A percentile compares a stretch with the other conserved stretches of the same genome.
Conservation (phyloP, 2,888 invertebrate genomes). For the Chrysolina haemoptera region DNA sequence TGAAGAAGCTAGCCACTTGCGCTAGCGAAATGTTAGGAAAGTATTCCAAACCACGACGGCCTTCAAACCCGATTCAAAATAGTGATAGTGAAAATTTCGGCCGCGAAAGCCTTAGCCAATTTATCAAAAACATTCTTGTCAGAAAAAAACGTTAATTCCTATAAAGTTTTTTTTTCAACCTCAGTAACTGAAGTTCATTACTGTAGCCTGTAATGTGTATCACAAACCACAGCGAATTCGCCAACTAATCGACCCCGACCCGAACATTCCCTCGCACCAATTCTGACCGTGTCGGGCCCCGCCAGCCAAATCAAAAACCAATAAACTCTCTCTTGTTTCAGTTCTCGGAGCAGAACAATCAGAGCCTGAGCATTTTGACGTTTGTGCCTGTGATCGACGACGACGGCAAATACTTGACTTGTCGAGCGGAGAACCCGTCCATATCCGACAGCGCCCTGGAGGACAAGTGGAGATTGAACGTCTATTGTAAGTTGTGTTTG, state of each 20-base stretch:
- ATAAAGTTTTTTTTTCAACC: too few relatives aligned
- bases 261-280: background rate
- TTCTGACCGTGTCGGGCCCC: background rate
- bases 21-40: too few relatives aligned
- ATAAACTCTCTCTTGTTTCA: constrained; percentile 67
- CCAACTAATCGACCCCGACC: background rate
- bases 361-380: constrained; percentile 86
- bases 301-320: constrained; percentile 40
- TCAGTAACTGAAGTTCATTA: too few relatives aligned
- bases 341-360: constrained; percentile 87
- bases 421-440: constrained; percentile 89
- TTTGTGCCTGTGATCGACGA: constrained; percentile 89
- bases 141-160: too few relatives aligned
- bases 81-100: too few relatives aligned
- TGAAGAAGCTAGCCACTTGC: too few relatives aligned
- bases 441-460: constrained; percentile 87
- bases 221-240: background rate
- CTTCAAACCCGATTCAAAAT: too few relatives aligned
- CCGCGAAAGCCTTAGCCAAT: too few relatives aligned
- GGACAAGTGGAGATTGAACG: constrained; percentile 89
- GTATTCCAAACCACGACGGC: too few relatives aligned
- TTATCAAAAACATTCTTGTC: too few relatives aligned
- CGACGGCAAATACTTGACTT: constrained; percentile 91
- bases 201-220: too few relatives aligned
- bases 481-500: constrained; percentile 82